Evolutionary conservation across 2,797 vertebrate species (phyloP), one percentile per base, ranked within the genome.

Genomic region (Tachyglossus aculeatus): DNA sequence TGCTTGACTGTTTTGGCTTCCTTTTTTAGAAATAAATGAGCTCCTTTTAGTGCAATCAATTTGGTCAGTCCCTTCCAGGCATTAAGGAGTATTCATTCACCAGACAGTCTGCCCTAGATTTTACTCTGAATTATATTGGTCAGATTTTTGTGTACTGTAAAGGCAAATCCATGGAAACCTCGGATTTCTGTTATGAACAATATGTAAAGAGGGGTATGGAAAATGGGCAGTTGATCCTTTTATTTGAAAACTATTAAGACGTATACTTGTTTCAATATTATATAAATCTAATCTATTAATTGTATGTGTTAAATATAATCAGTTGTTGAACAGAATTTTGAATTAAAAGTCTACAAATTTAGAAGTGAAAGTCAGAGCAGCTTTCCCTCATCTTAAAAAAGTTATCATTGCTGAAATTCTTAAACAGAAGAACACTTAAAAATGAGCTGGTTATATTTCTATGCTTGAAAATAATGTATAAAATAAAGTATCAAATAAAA

Each of bases 121-220:
- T 84, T 84, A 80, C 71, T 48, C 60, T 64, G 43, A 53, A 71
- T 84, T 86, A 43, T 75, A 57, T 77, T 82, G 72, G 84, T 71
- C 53, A 68, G 68, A 73, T 83, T 80, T 81, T 72, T 80, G 80
- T 84, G 89, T 86, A 75, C 77, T 53, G 10, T 75, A 47, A 75
- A 85, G 61, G 50, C 58, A 58, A 57, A 60, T 78, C 34, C 33
- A n/a, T 51, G 64, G 71, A 61, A 56, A 25, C 67, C 22, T 27
- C 34, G 74, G 70, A 67, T 80, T 19, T 61, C 52, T 78, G 25
- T 52, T 66, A 29, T 67, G 43, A 67, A 44, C 57, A 76, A 43
- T 37, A 37, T 55, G 54, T 56, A 71, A 51, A 81, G 69, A 44
- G 6, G 16, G 24, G 41, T 12, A 15, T 75, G 77, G 45, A 53